Base-by-base conservation (phyloP, 2,113 vertebrate genomes). In the Aptenodytes forsteri region DNA sequence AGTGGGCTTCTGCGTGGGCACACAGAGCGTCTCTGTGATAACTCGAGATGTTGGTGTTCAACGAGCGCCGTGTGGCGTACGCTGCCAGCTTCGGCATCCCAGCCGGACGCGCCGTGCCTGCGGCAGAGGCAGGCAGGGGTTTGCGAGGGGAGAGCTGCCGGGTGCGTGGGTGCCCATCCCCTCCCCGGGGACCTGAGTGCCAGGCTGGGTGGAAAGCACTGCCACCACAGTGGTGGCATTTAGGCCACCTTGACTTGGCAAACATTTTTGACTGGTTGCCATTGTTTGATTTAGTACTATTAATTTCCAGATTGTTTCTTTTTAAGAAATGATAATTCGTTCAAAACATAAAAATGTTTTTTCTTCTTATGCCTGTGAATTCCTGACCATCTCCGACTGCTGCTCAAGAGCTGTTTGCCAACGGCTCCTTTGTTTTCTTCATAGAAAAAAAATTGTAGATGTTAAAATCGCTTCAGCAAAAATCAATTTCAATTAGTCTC, bases 1-100 rank as follows among this genome's bases (percentile, higher is more conserved):
- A 52, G 42, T 3, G 36, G 46, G 46, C 65, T 67, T 10, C 47
- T 44, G 7, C 1, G 1, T 0, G 11, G 32, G 59, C n/a, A 26
- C 29, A 6, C 0, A 2, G 14, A 30, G 30, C 3, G 0, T 29
- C 66, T 62, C 50, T 23, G 34, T 34, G 34, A 18, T 32, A 13
- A 18, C 18, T 20, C 0, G 10, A 47, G 42, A 21, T 38, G 44
- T 6, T 42, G 54, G 21, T 1, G 1, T 47, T 59, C 38, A n/a
- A 2, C 0, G 3, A 38, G 16, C 2, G 4, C 27, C 0, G 1
- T 1, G 2, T 32, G 52, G 22, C 3, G 2, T 23, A 44, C 56
- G 52, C 21, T 40, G 30, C 80, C 30, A 7, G n/a, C 52, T 36
- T 19, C 3, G 3, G 50, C 25, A 22, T n/a, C 71, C 83, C 11